Evolutionary conservation across 2,888 invertebrate genomes (phyloP).

Genomic region (Encarsia formosa): DNA sequence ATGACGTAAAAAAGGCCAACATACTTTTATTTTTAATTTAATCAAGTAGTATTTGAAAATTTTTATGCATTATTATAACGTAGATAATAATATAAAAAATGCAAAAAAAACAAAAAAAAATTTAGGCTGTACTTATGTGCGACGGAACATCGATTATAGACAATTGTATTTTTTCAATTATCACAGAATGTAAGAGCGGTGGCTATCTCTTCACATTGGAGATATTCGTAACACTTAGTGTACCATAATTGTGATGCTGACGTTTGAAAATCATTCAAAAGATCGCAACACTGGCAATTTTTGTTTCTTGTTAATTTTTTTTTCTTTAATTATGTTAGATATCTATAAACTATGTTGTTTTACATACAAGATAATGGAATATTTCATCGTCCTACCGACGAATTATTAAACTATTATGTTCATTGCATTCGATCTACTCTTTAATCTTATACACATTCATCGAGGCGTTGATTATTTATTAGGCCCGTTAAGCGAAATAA

Average conservation of each 20-base stretch:
- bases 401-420: conserved; percentile 21
- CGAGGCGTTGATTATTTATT: conserved; percentile 22
- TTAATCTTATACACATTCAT: conserved; percentile 20
- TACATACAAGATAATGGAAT: conserved; percentile 24
- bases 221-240: conserved; percentile 15
- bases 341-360: conserved; percentile 21
- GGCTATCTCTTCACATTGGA: conserved; percentile 18
- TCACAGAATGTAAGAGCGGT: conserved; percentile 27
- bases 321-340: too few relatives aligned
- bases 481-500: conserved; percentile 18
- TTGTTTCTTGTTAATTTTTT: neutral
- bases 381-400: conserved; percentile 19
- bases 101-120: conserved; percentile 13
- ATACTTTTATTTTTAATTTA: conserved; percentile 7
- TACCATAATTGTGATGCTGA: conserved; percentile 10
- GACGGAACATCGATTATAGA: conserved; percentile 25
- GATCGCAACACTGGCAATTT: conserved; percentile 5
- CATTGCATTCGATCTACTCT: conserved; percentile 13
- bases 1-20: conserved; percentile 22
- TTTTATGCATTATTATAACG: too few relatives aligned
- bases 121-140: conserved; percentile 16
- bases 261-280: conserved; percentile 18
- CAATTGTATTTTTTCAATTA: conserved; percentile 28
- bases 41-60: conserved; percentile 12
- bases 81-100: neutral